Evolutionary conservation across 1,140 invertebrate genomes (phyloP).

Genomic region (Goniozus legneri): DNA sequence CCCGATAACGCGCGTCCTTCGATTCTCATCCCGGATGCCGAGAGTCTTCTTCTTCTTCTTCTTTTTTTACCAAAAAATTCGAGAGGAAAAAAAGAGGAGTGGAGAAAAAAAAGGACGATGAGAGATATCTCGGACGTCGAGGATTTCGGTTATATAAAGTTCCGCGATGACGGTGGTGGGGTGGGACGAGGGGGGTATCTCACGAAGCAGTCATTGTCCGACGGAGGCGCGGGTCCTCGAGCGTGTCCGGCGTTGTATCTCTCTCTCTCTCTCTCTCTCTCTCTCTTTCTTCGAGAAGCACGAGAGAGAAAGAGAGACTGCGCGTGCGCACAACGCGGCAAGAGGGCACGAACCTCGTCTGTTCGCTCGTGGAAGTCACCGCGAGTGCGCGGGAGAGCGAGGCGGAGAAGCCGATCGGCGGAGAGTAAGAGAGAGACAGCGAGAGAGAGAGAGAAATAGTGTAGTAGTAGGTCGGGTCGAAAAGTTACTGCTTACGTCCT

Average conservation of each 20-base stretch:
- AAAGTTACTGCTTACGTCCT: conserved; percentile 19
- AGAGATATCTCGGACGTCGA: no score
- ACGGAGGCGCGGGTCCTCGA: neutral
- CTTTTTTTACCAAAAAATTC: no score
- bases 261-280: neutral
- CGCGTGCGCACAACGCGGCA: neutral
- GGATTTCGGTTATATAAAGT: neutral
- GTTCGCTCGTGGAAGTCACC: neutral
- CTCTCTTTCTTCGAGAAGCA: neutral
- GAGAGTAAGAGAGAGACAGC: no score
- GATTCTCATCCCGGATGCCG: no score
- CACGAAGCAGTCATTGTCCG: neutral
- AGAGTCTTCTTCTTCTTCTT: no score
- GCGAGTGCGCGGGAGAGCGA: neutral
- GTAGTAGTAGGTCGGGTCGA: conserved; percentile 23
- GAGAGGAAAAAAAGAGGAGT: neutral
- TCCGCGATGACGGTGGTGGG: no score
- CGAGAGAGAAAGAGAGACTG: neutral
- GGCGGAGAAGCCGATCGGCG: neutral
- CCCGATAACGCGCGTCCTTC: no score
- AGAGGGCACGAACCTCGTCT: neutral
- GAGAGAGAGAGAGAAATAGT: no score
- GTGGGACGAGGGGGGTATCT: neutral
- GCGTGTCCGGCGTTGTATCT: neutral
- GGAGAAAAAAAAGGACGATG: neutral